Evolutionary conservation across 2,888 invertebrate genomes (phyloP), one percentile per base, ranked within the genome.

Genomic region (Zootermopsis nevadensis): DNA sequence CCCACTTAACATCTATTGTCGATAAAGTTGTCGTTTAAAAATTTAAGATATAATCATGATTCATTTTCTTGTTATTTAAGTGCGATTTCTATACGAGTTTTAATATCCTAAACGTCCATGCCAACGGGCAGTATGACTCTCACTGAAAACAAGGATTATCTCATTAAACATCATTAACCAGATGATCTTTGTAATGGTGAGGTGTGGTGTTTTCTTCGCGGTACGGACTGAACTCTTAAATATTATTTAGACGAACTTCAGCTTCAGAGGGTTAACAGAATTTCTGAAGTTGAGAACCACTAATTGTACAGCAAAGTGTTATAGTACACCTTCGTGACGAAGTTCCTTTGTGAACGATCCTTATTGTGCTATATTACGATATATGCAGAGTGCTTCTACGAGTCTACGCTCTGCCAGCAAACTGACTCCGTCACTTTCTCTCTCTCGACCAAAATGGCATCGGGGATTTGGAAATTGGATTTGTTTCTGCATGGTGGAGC

Each of bases 381-480:
- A n/a, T 27, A 60, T 7, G 15, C 10, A 27, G 60, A 10, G 10
- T 60, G n/a, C 27, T 27, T 19, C 60, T 12, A n/a, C 60, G 60
- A 60, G 6, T 60, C 3, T 15, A 6, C 19, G 3, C 53, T 53
- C 53, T 67, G 30, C 12, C n/a, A n/a, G 67, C 67, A 30, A 22
- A 72, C 35, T 42, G 42, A 42, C 38, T 66, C 22, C 38, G 31
- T 27, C 67, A 67, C 33, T 38, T 67, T 72, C 69, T 60, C 60
- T 60, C 27, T 27, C 24, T 72, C 48, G 38, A 30, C 69, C 81
- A 82, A 82, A 82, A 82, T 82, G 81, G 76, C 81, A 55, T 82
- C 81, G 60, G 81, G 81, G 81, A 82, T 82, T 82, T 82, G 81
- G 81, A 82, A 82, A 82, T 82, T 82, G 81, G 81, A 82, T 82